phyloP scores from a whole-genome alignment of 92 coral and sea anemone species.

The Heliopora coerulea region DNA sequence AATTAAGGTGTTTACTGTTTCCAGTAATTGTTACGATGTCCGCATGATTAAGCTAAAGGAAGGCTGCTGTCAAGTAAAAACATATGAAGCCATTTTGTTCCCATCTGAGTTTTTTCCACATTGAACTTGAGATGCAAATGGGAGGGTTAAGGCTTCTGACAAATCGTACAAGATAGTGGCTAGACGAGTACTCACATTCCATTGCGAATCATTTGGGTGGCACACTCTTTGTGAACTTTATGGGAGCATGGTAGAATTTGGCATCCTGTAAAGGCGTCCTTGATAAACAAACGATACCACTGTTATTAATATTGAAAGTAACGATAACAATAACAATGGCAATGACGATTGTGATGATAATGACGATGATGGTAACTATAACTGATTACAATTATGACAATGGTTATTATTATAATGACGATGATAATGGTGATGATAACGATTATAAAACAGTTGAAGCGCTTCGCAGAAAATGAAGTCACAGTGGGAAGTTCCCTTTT shows the following conservation, averaged over 20 bases:
- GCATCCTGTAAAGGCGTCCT: conserved; percentile 91
- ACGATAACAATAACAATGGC: no score
- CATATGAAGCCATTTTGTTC: no score
- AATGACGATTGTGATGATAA: neutral
- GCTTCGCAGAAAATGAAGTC: no score
- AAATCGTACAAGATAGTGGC: neutral
- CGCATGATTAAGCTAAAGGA: no score
- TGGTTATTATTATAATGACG: neutral
- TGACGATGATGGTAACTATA: neutral
- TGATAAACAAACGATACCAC: neutral
- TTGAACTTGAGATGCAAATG: no score
- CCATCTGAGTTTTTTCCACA: no score
- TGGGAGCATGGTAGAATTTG: conserved; percentile 80
- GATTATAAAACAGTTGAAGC: no score
- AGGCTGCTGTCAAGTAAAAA: no score
- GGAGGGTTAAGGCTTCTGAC: no score
- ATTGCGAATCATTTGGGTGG: conserved; percentile 61
- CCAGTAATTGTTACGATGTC: no score
- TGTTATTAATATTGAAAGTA: neutral
- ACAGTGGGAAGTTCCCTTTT: no score
- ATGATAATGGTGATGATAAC: neutral
- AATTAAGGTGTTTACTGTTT: no score
- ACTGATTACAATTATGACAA: neutral
- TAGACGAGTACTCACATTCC: conserved; percentile 23
- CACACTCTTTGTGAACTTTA: conserved; percentile 78